Conservation (phyloP, 2,113 vertebrate genomes). For the Pseudonaja textilis region DNA sequence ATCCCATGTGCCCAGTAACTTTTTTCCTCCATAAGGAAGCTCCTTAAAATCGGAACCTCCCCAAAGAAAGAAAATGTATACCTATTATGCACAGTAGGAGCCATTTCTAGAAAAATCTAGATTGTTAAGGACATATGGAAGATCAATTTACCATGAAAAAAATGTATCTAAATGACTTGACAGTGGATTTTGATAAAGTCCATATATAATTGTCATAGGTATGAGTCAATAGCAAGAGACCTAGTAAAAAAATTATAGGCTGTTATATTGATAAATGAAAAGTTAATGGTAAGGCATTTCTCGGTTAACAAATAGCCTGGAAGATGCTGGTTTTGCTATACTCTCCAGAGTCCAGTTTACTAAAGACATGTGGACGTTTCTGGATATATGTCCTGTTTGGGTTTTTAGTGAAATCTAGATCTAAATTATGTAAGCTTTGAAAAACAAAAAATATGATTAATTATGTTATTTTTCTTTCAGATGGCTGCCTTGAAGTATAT, state of each 20-base stretch:
- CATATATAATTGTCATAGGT: neutral
- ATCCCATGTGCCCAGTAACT: neutral
- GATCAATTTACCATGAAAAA: neutral
- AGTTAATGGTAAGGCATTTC: neutral
- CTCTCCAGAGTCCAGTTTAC: neutral
- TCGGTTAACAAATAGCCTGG: neutral
- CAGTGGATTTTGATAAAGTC: neutral
- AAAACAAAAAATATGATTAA: accelerated
- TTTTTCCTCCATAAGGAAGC: neutral
- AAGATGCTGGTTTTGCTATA: neutral
- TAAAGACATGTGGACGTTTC: neutral
- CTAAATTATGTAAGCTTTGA: neutral
- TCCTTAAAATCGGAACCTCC: neutral
- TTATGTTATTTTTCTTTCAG: slow-evolving; percentile 61
- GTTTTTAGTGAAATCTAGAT: neutral
- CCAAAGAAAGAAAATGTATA: neutral
- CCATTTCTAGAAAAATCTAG: neutral
- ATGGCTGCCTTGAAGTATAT: slow-evolving; percentile 97
- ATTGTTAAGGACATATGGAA: neutral
- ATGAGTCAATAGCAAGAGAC: neutral
- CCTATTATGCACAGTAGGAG: neutral
- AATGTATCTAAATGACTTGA: neutral
- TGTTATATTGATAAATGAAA: neutral
- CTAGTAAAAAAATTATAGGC: neutral
- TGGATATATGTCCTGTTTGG: neutral